Conservation (phyloP, 2,113 vertebrate genomes). For the Apodemus sylvaticus region DNA sequence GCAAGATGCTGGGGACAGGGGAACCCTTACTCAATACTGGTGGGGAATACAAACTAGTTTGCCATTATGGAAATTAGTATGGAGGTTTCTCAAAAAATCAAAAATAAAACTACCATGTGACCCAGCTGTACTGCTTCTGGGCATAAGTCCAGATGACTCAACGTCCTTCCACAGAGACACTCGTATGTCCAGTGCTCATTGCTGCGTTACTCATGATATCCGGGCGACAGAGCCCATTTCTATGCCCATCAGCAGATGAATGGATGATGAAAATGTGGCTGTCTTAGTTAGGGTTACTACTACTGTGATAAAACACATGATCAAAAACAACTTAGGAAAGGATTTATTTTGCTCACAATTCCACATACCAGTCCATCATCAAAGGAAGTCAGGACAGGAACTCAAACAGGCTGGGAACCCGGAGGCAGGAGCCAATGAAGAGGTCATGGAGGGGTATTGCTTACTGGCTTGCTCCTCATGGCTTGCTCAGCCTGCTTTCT, state of each 20-base stretch:
- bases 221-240: not conserved
- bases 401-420: not conserved
- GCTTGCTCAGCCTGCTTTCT: not conserved
- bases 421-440: not conserved
- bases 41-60: not conserved
- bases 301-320: not conserved
- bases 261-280: not conserved
- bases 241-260: not conserved
- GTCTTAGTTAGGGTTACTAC: not conserved
- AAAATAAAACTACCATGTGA: not conserved
- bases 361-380: not conserved
- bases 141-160: not conserved
- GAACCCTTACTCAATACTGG: not conserved
- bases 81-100: not conserved
- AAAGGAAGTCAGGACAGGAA: not conserved
- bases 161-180: not conserved
- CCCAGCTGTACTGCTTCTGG: not conserved
- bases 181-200: not conserved
- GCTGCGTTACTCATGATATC: not conserved
- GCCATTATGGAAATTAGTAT: not conserved
- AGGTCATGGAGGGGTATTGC: not conserved
- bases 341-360: not conserved
- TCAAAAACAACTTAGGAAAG: not conserved
- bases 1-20: not conserved
- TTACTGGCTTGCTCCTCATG: not conserved